These are phyloP conservation scores for Belgica antarctica DNA, from an alignment of 2,888 invertebrate genomes.

Conservation along the genomic window DNA sequence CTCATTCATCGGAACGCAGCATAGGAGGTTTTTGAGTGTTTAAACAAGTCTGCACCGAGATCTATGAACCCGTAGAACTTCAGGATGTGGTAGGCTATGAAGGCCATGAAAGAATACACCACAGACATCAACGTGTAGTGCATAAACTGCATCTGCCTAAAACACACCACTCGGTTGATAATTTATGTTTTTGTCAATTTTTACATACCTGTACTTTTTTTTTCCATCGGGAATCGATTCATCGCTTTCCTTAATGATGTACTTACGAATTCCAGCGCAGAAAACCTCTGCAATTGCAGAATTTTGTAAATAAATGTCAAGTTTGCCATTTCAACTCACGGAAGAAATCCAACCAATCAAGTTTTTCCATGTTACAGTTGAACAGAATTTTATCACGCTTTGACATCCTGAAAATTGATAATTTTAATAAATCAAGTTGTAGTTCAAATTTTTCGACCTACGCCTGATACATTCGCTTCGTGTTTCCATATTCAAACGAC, in stretches of 20 bases:
- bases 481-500: constrained; percentile 31
- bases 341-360: constrained; percentile 30
- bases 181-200: neutral
- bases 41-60: neutral
- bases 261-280: neutral
- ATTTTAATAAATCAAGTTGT: neutral
- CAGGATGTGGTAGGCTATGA: neutral
- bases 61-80: constrained; percentile 7
- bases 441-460: constrained; percentile 50
- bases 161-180: neutral
- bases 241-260: constrained; percentile 21
- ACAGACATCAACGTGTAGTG: constrained; percentile 13
- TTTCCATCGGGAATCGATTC: constrained; percentile 23
- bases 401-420: constrained; percentile 27
- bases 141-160: constrained; percentile 5
- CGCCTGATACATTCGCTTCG: constrained; percentile 47
- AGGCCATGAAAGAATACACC: neutral
- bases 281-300: constrained; percentile 29
- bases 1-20: no score
- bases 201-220: neutral
- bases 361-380: constrained; percentile 8
- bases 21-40: no score
- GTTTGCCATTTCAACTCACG: constrained; percentile 23
- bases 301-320: no score
- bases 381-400: constrained; percentile 19